These are phyloP conservation scores for Nasonia longicornis DNA, from an alignment of 1,140 invertebrate species.

Conservation along the genomic window DNA sequence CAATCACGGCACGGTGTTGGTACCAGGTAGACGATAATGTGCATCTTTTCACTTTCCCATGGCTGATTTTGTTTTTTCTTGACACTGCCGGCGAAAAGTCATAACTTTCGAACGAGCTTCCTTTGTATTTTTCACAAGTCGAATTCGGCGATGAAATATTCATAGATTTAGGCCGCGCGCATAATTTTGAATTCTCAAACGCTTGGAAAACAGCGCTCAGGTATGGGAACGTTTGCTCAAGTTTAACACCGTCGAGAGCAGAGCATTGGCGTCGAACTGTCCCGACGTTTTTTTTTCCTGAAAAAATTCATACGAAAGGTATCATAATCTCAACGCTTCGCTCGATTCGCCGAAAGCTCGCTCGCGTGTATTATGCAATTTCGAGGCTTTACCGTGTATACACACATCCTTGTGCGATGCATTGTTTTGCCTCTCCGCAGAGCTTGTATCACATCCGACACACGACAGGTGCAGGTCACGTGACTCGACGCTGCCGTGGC, in stretches of 20 bases:
- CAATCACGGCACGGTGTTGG: neutral
- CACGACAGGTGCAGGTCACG: neutral
- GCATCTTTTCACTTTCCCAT: neutral
- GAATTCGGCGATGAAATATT: slow-evolving; percentile 27
- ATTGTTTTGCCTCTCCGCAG: neutral
- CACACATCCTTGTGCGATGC: neutral
- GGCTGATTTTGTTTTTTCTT: neutral
- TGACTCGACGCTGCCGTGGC: neutral
- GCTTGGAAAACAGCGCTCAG: neutral
- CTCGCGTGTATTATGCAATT: neutral
- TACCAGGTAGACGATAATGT: no score
- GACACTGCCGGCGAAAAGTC: neutral
- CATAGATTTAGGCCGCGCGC: neutral
- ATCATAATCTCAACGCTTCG: no score
- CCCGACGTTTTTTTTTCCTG: neutral
- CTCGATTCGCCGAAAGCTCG: neutral
- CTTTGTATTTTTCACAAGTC: neutral
- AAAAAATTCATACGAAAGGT: no score
- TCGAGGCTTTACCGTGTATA: neutral
- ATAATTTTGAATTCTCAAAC: slow-evolving; percentile 15
- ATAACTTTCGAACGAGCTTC: neutral
- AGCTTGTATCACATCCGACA: neutral
- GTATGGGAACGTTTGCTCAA: slow-evolving; percentile 13
- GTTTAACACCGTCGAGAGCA: neutral
- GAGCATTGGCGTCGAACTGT: slow-evolving; percentile 13